Evolutionary conservation across 2,113 vertebrate genomes (phyloP), one percentile per base, ranked within the genome.

Genomic region (Dinomys branickii): DNA sequence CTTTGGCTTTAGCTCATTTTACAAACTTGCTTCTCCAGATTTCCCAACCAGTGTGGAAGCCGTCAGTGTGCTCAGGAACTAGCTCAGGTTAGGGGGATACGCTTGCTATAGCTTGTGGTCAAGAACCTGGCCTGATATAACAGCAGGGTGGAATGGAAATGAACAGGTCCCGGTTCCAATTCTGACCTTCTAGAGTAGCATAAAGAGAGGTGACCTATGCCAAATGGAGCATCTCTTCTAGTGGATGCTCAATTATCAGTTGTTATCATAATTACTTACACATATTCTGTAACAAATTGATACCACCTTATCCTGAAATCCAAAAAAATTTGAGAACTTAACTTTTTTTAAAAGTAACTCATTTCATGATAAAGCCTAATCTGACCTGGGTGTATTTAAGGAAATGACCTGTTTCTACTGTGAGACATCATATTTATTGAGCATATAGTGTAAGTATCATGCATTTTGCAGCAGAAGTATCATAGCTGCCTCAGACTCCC

Each of bases 301-400:
- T 77, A 88, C 41, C 58, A 9, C 24, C 14, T 81, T 92, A 35
- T 54, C 10, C 38, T 81, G 35, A 91, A 85, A 81, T 77, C 73
- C 24, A 77, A 28, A 56, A 71, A 80, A 13, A 47, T 94, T 61
- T 91, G 24, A 56, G 54, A 95, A n/a, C 16, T 85, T 69, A 77
- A 22, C 41, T 9, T 47, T 6, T 26, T 24, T 71, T 2, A 10
- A 14, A 61, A 38, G 5, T 69, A 38, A 87, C 12, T 95, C 56
- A 87, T 88, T 93, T 91, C 50, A 41, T 88, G 84, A 4, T 84
- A 88, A 91, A 78, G 71, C 41, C 26, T 91, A 59, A 61, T 26
- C 16, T 30, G 26, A 94, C 12, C 30, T 91, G 14, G 2, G 33
- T 78, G 10, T 78, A 58, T 61, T 38, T 78, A 52, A 95, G 52